Conservation (phyloP, 1,140 invertebrate species). For the Drosophila novamexicana region DNA sequence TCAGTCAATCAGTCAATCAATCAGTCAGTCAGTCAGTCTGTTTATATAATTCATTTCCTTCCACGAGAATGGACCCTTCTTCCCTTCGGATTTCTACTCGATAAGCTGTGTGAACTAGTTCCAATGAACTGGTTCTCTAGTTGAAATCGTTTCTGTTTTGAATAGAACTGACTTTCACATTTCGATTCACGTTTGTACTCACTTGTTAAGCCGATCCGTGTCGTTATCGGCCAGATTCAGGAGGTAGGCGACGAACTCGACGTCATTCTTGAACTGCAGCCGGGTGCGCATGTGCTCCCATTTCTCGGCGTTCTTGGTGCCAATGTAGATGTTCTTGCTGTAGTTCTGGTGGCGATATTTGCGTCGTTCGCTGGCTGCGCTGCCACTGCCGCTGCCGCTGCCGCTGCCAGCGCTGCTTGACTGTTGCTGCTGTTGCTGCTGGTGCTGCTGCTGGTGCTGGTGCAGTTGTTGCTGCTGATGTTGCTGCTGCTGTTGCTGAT, state of each 20-base stretch:
- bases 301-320: constrained; percentile 84
- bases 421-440: constrained; percentile 45
- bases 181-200: constrained; percentile 44
- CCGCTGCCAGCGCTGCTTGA: constrained; percentile 27
- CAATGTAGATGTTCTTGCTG: constrained; percentile 84
- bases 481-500: constrained; percentile 27
- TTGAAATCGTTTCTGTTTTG: no score
- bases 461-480: constrained; percentile 17
- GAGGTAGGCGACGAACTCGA: constrained; percentile 85
- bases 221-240: constrained; percentile 85
- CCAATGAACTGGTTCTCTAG: no score
- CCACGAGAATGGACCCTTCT: no score
- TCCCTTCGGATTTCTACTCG: no score
- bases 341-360: constrained; percentile 84
- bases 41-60: no score
- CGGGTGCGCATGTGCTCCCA: constrained; percentile 84
- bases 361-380: constrained; percentile 68
- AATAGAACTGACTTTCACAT: no score
- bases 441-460: constrained; percentile 34
- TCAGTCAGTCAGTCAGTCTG: no score
- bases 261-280: constrained; percentile 84
- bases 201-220: constrained; percentile 82
- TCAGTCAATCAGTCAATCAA: no score
- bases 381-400: constrained; percentile 49
- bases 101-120: no score